Percentiles rank a stretch among this genome's conserved stretches.
Evolutionary conservation across 1,140 invertebrate genomes (phyloP).

Genomic region (Epicauta chinensis): DNA sequence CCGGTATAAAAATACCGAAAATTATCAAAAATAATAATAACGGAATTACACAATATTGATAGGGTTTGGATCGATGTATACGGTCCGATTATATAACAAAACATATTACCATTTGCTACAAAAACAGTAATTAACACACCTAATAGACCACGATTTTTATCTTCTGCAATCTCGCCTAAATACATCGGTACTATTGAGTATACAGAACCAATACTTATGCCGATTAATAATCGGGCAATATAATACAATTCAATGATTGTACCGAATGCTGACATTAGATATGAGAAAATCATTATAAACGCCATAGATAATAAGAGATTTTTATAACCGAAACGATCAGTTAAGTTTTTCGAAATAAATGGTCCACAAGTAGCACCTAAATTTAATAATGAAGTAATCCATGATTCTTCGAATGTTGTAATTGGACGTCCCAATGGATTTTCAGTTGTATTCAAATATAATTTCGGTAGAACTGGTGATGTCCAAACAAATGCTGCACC

Average conservation of each 20-base stretch:
- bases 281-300: constrained; percentile 40
- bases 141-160: constrained; percentile 20
- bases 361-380: constrained; percentile 64
- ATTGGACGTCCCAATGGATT: constrained; percentile 36
- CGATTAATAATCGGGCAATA: constrained; percentile 41
- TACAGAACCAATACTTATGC: constrained; percentile 43
- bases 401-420: constrained; percentile 54
- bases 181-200: constrained; percentile 47
- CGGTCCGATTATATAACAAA: constrained; percentile 53
- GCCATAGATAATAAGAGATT: constrained; percentile 38
- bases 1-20: constrained; percentile 52
- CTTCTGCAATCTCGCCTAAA: constrained; percentile 46
- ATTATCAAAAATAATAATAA: constrained; percentile 46
- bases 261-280: constrained; percentile 41
- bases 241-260: constrained; percentile 36
- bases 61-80: constrained; percentile 49
- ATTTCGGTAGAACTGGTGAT: constrained; percentile 57
- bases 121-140: constrained; percentile 22
- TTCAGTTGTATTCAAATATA: constrained; percentile 35
- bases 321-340: constrained; percentile 55
- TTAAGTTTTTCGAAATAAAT: constrained; percentile 51
- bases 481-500: constrained; percentile 67
- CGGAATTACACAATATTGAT: constrained; percentile 44
- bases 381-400: constrained; percentile 74
- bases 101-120: constrained; percentile 15